Conservation (phyloP, 2,888 invertebrate genomes). For the Hirtodrosophila confusa region DNA sequence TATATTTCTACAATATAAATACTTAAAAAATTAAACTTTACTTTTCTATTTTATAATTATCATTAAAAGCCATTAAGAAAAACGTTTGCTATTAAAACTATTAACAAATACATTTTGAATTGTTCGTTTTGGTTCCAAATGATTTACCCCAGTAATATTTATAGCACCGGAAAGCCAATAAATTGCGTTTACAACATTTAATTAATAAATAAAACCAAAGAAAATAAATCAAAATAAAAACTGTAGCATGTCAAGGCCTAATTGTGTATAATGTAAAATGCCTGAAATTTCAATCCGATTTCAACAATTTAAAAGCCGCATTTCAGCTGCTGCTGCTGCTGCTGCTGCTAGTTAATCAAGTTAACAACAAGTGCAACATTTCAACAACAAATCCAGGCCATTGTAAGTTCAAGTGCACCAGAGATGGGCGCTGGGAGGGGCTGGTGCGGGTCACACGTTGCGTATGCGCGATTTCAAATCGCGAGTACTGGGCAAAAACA, state of each 20-base stretch:
- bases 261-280: slow-evolving; percentile 67
- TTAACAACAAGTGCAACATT: slow-evolving; percentile 69
- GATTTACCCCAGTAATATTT: neutral
- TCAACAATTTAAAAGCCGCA: slow-evolving; percentile 25
- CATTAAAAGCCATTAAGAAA: too few relatives aligned
- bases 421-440: slow-evolving; percentile 9
- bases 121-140: slow-evolving; percentile 11
- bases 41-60: too few relatives aligned
- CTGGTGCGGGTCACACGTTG: slow-evolving; percentile 61
- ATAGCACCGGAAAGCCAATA: slow-evolving; percentile 9
- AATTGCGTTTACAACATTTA: slow-evolving; percentile 2
- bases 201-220: slow-evolving; percentile 5
- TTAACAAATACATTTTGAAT: neutral
- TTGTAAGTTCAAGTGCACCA: slow-evolving; percentile 66
- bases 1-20: too few relatives aligned
- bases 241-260: slow-evolving; percentile 67
- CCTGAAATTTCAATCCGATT: slow-evolving; percentile 33
- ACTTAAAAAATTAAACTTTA: too few relatives aligned
- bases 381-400: slow-evolving; percentile 51
- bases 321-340: slow-evolving; percentile 13
- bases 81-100: neutral
- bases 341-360: slow-evolving; percentile 48
- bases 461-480: slow-evolving; percentile 72
- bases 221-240: slow-evolving; percentile 26
- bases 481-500: slow-evolving; percentile 43